Evolutionary conservation across 2,888 invertebrate species (phyloP).

Genomic region (Noctuana brunneofusca): DNA sequence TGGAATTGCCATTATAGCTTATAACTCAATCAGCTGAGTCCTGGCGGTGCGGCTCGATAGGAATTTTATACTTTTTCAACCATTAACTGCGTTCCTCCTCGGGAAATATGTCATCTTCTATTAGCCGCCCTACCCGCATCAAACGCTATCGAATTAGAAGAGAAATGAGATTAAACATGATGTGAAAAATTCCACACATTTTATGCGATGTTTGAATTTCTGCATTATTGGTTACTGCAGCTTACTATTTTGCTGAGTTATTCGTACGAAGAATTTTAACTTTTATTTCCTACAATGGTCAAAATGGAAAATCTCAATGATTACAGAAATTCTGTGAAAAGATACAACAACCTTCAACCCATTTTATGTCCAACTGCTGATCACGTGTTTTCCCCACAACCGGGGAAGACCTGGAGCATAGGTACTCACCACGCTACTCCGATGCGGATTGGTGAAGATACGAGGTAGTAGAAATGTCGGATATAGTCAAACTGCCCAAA

Average conservation of each 20-base stretch:
- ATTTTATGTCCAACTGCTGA: too few species aligned
- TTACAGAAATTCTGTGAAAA: too few species aligned
- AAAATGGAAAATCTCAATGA: neutral
- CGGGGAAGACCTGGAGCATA: too few species aligned
- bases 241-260: neutral
- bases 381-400: too few species aligned
- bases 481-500: too few species aligned
- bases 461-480: too few species aligned
- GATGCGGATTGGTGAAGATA: too few species aligned
- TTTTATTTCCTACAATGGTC: neutral
- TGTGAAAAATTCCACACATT: conserved; percentile 61
- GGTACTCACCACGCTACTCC: too few species aligned
- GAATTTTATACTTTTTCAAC: conserved; percentile 78
- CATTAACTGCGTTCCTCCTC: conserved; percentile 66
- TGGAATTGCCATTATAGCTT: conserved; percentile 78
- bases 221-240: neutral
- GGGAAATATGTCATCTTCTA: conserved; percentile 59
- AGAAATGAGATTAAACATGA: conserved; percentile 57
- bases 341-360: too few species aligned
- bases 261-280: neutral
- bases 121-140: conserved; percentile 55
- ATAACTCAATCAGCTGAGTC: conserved; percentile 77
- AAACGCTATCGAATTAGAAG: conserved; percentile 54
- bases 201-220: conserved; percentile 23
- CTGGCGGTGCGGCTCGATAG: conserved; percentile 59